Percentiles rank a stretch among this genome's conserved stretches.
Evolutionary conservation across 2,888 invertebrate genomes (phyloP).

Genomic region (Ceriagrion tenellum): DNA sequence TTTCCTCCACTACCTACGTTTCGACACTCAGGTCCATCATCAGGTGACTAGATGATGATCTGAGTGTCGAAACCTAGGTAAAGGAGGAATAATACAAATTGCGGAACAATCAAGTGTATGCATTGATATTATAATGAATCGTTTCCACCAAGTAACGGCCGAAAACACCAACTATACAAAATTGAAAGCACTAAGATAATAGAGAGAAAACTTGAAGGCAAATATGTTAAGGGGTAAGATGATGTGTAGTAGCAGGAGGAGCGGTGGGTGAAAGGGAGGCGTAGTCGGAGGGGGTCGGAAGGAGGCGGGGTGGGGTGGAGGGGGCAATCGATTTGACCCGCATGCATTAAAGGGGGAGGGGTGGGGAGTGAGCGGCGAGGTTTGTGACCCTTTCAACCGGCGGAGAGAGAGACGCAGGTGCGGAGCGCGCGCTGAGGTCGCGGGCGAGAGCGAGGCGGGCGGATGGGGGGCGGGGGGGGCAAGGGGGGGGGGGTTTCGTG

Average conservation of each 20-base stretch:
- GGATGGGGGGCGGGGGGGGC: neutral
- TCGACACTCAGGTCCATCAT: no score
- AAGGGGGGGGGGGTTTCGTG: no score
- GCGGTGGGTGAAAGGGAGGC: neutral
- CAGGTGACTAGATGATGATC: no score
- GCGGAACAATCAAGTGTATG: no score
- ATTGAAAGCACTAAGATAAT: no score
- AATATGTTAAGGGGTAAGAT: neutral
- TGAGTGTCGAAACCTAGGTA: no score
- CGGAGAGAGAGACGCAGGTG: slow-evolving; percentile 45
- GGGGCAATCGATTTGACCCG: slow-evolving; percentile 61
- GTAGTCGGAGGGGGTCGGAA: neutral
- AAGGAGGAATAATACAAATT: no score
- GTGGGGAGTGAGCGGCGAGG: slow-evolving; percentile 21
- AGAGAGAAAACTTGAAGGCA: no score
- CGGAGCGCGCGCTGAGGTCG: neutral
- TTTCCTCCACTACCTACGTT: no score
- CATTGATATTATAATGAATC: no score
- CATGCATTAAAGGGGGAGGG: slow-evolving; percentile 27
- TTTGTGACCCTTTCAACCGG: slow-evolving; percentile 57
- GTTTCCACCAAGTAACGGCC: no score
- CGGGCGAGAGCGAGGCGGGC: neutral
- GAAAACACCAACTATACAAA: no score
- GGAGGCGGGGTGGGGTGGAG: neutral
- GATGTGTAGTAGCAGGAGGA: neutral